Evolutionary conservation across 2,113 vertebrate species (phyloP).

Genomic region (Argyrosomus japonicus): DNA sequence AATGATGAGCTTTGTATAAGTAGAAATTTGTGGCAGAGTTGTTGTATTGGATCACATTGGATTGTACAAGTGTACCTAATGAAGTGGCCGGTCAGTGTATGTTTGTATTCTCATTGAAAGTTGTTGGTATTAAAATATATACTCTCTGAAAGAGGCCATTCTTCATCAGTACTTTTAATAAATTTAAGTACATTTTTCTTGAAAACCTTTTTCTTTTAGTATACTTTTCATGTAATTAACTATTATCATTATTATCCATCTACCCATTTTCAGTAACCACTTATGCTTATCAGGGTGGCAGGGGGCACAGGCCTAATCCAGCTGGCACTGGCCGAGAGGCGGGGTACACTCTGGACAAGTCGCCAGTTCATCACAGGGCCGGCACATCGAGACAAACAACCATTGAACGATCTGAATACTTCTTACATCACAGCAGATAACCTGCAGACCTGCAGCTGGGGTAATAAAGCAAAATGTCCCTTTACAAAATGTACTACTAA

Average conservation of each 20-base stretch:
- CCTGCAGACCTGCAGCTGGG: not conserved
- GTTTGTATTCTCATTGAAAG: not conserved
- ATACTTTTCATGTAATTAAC: not conserved
- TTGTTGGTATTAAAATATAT: not conserved
- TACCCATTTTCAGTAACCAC: too few relatives aligned
- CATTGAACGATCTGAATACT: not conserved
- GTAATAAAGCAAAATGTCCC: not conserved
- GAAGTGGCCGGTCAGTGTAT: too few relatives aligned
- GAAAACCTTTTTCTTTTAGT: not conserved
- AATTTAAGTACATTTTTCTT: not conserved
- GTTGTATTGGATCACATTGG: too few relatives aligned
- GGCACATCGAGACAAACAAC: too few relatives aligned
- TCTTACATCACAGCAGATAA: not conserved
- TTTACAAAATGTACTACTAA: not conserved
- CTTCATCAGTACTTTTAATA: not conserved
- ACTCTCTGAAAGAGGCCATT: not conserved
- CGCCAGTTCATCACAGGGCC: too few relatives aligned
- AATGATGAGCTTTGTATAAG: too few relatives aligned
- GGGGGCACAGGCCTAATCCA: too few relatives aligned
- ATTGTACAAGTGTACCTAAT: too few relatives aligned
- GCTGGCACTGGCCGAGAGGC: too few relatives aligned
- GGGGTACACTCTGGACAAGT: too few relatives aligned
- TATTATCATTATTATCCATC: not conserved
- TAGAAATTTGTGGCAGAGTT: too few relatives aligned
- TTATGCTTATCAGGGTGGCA: too few relatives aligned